A percentile compares a stretch with the other conserved stretches of the same genome.
phyloP scores from a whole-genome alignment of 2,797 vertebrate genomes.

The Emydoidea blandingii region DNA sequence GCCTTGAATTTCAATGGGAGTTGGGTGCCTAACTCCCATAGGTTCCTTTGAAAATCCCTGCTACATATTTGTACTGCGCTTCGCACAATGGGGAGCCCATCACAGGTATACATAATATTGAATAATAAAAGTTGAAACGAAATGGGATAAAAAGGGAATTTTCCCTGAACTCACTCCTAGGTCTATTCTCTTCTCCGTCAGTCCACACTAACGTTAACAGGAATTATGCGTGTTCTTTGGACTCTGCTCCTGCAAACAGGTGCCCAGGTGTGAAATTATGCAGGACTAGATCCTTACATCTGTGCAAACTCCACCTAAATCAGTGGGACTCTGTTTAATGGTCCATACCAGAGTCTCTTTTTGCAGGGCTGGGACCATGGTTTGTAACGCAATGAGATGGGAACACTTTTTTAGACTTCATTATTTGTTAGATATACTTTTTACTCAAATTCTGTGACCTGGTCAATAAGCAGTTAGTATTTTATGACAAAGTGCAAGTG shows the following conservation, averaged over 20 bases:
- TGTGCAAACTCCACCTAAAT: not conserved
- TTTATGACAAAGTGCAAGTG: slow-evolving; percentile 83
- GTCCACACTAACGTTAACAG: rapidly evolving
- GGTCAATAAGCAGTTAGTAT: slow-evolving; percentile 86
- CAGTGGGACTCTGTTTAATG: rapidly evolving
- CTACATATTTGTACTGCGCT: not conserved
- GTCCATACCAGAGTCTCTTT: not conserved
- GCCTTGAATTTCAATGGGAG: not conserved
- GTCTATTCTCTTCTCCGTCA: rapidly evolving
- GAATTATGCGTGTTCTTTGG: rapidly evolving
- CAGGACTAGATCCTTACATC: not conserved
- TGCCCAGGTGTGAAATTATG: not conserved
- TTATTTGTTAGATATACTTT: slow-evolving; percentile 47
- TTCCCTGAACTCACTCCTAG: not conserved
- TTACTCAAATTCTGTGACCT: slow-evolving; percentile 75
- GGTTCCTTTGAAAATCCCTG: not conserved
- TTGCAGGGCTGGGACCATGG: not conserved
- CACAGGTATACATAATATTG: not conserved
- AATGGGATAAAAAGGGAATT: not conserved
- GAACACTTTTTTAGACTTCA: not conserved
- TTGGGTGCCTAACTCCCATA: not conserved
- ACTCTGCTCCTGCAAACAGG: not conserved
- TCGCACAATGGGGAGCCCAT: not conserved
- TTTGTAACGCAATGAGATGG: rapidly evolving
- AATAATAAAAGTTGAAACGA: not conserved